Percentiles rank a stretch among this genome's conserved stretches.
Evolutionary conservation across 2,113 vertebrate genomes (phyloP).

Genomic region (Poeciliopsis occidentalis): DNA sequence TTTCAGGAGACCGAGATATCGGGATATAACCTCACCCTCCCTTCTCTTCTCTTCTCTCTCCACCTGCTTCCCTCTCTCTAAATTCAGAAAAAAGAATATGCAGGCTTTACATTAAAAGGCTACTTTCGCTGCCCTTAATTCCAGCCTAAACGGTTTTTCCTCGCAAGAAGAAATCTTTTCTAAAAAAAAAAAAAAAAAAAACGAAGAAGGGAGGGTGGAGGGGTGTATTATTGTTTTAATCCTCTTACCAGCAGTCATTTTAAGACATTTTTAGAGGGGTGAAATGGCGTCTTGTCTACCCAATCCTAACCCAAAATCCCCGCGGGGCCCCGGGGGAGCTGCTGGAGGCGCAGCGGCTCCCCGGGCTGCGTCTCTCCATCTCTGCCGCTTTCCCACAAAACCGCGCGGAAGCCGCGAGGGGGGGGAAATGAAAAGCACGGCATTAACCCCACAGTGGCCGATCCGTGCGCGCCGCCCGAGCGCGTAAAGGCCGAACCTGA

Average conservation of each 20-base stretch:
- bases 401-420: slow-evolving; percentile 77
- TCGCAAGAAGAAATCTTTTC: slow-evolving; percentile 98
- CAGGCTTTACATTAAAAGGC: slow-evolving; percentile 90
- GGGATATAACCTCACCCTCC: slow-evolving; percentile 5
- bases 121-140: slow-evolving; percentile 96
- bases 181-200: slow-evolving; percentile 75
- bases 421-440: slow-evolving; percentile 75
- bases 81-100: slow-evolving; percentile 80
- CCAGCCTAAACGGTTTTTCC: slow-evolving; percentile 99
- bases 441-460: slow-evolving; percentile 62
- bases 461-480: slow-evolving; percentile 9
- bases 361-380: slow-evolving; percentile 77
- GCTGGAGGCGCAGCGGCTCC: slow-evolving; percentile 83
- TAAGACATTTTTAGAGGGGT: slow-evolving; percentile 90
- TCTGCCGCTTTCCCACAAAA: slow-evolving; percentile 80
- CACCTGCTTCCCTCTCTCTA: slow-evolving; percentile 46
- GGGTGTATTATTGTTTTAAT: slow-evolving; percentile 99
- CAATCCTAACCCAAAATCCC: slow-evolving; percentile 89
- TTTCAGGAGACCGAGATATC: slow-evolving; percentile 45
- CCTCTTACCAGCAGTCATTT: slow-evolving; percentile 98
- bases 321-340: slow-evolving; percentile 81
- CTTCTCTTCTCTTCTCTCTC: slow-evolving; percentile 41
- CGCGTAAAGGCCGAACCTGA: slow-evolving; percentile 6
- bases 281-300: slow-evolving; percentile 91
- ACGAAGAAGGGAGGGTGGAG: slow-evolving; percentile 93